Evolutionary conservation across 1,140 invertebrate genomes (phyloP).

Genomic region (Drosophila malerkotliana): DNA sequence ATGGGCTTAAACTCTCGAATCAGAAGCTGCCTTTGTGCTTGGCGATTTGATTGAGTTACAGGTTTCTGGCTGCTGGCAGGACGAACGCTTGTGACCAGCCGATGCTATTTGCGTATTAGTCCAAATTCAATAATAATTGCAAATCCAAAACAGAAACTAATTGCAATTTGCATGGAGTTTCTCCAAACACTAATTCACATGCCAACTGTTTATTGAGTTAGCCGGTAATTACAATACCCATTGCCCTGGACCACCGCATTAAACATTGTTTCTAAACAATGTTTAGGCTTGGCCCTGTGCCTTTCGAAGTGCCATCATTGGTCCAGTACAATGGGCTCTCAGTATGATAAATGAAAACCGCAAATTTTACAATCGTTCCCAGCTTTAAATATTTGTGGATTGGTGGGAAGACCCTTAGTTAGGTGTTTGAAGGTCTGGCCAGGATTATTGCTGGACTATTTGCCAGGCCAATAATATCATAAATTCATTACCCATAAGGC

Average conservation of each 20-base stretch:
- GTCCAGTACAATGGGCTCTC: not conserved
- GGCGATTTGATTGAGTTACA: slow-evolving; percentile 45
- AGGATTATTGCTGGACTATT: slow-evolving; percentile 37
- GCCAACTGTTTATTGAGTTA: slow-evolving; percentile 44
- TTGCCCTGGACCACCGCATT: slow-evolving; percentile 14
- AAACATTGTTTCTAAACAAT: slow-evolving; percentile 27
- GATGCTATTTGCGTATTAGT: slow-evolving; percentile 33
- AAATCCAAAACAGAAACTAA: slow-evolving; percentile 41
- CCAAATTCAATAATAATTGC: slow-evolving; percentile 47
- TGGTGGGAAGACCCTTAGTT: not conserved
- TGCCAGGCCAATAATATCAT: slow-evolving; percentile 23
- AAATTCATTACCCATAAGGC: slow-evolving; percentile 37
- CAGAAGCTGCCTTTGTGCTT: slow-evolving; percentile 8
- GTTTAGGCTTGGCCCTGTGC: slow-evolving; percentile 2
- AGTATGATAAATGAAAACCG: slow-evolving; percentile 45
- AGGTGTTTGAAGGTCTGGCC: slow-evolving; percentile 7
- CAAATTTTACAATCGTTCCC: slow-evolving; percentile 27
- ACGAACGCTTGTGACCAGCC: slow-evolving; percentile 3
- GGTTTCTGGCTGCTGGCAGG: slow-evolving; percentile 7
- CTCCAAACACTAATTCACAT: slow-evolving; percentile 11
- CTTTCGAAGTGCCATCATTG: not conserved
- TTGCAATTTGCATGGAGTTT: slow-evolving; percentile 41
- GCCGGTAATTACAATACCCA: slow-evolving; percentile 38
- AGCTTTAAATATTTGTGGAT: not conserved
- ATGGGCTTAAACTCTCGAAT: slow-evolving; percentile 18